A percentile compares a stretch with the other conserved stretches of the same genome.
Evolutionary conservation across 2,888 invertebrate genomes (phyloP).

Genomic region (Agapostemon virescens): DNA sequence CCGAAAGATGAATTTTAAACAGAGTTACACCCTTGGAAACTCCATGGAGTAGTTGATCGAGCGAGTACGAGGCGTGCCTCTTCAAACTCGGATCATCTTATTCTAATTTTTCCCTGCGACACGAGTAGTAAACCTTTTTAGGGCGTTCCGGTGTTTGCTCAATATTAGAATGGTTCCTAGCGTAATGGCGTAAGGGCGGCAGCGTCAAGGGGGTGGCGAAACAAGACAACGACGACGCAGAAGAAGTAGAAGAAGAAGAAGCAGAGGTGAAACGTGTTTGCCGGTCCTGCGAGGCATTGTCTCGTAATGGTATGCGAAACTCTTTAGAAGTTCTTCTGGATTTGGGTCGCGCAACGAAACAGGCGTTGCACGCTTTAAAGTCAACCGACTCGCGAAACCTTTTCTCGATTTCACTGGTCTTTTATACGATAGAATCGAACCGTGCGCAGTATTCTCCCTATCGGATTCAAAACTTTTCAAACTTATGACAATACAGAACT

Average conservation of each 20-base stretch:
- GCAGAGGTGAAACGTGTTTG: conserved; percentile 28
- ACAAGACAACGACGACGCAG: background rate
- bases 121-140: conserved; percentile 3
- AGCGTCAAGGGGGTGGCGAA: background rate
- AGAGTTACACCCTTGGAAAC: conserved; percentile 31
- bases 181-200: conserved; percentile 8
- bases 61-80: background rate
- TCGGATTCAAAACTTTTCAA: background rate
- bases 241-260: background rate
- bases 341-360: conserved; percentile 42
- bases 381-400: conserved; percentile 23
- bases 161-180: conserved; percentile 30
- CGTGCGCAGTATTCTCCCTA: background rate
- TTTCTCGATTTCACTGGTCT: conserved; percentile 17
- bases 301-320: conserved; percentile 48
- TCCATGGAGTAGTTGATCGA: conserved; percentile 26
- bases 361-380: conserved; percentile 25
- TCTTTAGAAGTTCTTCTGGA: conserved; percentile 43
- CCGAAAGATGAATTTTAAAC: conserved; percentile 46
- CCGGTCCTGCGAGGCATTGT: conserved; percentile 34
- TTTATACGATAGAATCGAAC: conserved; percentile 2
- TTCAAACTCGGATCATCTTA: background rate
- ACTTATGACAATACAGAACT: conserved; percentile 15
- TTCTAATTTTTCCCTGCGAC: conserved; percentile 23
- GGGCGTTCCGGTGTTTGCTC: conserved; percentile 26